phyloP scores from a whole-genome alignment of 1,140 invertebrate genomes.

The Drosophila mauritiana region DNA sequence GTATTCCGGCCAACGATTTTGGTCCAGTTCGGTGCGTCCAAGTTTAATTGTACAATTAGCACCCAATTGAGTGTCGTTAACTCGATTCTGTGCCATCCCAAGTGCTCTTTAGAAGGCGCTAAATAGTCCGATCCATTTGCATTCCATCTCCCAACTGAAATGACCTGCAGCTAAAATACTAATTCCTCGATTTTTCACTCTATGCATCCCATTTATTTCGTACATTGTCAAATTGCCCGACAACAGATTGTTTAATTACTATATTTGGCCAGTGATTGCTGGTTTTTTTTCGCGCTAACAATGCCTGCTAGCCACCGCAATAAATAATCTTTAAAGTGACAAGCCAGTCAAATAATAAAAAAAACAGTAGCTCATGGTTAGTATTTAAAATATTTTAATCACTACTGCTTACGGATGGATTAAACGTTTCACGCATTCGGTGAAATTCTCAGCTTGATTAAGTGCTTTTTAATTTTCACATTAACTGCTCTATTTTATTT shows the following conservation, averaged over 20 bases:
- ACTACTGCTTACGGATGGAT: conserved; percentile 2
- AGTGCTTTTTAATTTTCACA: conserved; percentile 19
- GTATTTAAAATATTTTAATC: conserved; percentile 23
- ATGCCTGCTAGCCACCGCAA: not conserved
- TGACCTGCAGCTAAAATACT: conserved; percentile 10
- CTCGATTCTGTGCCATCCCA: conserved; percentile 62
- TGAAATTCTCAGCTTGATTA: conserved; percentile 5
- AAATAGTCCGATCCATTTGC: conserved; percentile 18
- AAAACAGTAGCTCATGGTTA: conserved; percentile 17
- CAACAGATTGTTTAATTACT: conserved; percentile 38
- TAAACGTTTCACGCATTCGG: conserved; percentile 10
- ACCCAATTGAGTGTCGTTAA: conserved; percentile 81
- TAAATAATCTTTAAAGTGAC: conserved; percentile 26
- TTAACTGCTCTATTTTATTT: not conserved
- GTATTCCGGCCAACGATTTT: conserved; percentile 12
- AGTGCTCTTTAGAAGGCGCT: conserved; percentile 70
- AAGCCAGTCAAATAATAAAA: not conserved
- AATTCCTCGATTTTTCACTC: conserved; percentile 14
- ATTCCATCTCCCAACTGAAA: conserved; percentile 5
- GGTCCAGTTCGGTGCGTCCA: conserved; percentile 18
- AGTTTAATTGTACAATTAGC: conserved; percentile 82
- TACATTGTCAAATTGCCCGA: conserved; percentile 11
- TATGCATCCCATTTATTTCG: conserved; percentile 6
- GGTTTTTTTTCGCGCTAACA: not conserved
- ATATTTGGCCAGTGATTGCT: conserved; percentile 21